Percentiles rank a stretch among this genome's conserved stretches.
Evolutionary conservation across 2,797 vertebrate genomes (phyloP).

Genomic region (Atherinosoma microstoma): DNA sequence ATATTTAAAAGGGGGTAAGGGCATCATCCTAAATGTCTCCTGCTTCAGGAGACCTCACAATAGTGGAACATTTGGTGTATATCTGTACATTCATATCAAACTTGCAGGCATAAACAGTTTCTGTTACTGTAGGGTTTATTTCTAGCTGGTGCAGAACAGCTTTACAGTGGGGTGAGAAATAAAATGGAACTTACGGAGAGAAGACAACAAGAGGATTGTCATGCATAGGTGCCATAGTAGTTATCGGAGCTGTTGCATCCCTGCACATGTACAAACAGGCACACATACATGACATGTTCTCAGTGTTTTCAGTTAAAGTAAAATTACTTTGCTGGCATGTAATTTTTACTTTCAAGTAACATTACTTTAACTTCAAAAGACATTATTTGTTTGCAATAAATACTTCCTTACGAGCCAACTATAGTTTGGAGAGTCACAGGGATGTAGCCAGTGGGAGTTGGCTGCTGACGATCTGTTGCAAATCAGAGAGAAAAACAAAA

Average conservation of each 20-base stretch:
- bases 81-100: neutral
- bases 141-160: neutral
- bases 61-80: neutral
- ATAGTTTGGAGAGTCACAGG: slow-evolving; percentile 71
- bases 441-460: slow-evolving; percentile 61
- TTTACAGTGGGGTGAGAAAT: neutral
- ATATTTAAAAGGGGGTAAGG: neutral
- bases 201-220: neutral
- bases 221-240: neutral
- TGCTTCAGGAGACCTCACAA: neutral
- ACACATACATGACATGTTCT: neutral
- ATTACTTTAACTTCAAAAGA: neutral
- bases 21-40: neutral
- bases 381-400: neutral
- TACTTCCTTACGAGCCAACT: slow-evolving; percentile 72
- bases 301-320: neutral
- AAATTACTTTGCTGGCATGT: too few relatives aligned
- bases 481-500: slow-evolving; percentile 14
- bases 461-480: slow-evolving; percentile 50
- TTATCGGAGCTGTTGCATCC: neutral
- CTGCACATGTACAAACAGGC: slow-evolving; percentile 21
- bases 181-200: slow-evolving; percentile 8
- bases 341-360: neutral
- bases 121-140: neutral
- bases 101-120: neutral